These are phyloP conservation scores for Pachyrhynchus sulphureomaculatus DNA, from an alignment of 1,140 invertebrate species.

Conservation along the genomic window DNA sequence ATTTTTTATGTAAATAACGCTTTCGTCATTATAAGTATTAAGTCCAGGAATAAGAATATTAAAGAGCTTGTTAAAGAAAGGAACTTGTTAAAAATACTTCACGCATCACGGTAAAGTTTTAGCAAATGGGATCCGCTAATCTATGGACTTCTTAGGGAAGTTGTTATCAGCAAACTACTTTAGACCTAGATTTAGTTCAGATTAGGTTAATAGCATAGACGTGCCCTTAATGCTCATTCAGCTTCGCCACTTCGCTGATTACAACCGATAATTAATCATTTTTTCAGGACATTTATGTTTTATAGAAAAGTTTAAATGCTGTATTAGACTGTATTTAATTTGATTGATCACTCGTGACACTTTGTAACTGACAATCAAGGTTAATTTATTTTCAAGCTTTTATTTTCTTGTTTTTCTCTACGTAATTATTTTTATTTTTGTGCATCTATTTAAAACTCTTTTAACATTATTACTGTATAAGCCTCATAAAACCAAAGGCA, in stretches of 20 bases:
- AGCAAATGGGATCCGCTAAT: constrained; percentile 5
- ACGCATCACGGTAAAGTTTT: not conserved
- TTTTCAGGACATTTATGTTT: constrained; percentile 26
- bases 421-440: no score
- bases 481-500: no score
- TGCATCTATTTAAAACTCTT: no score
- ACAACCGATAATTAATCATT: constrained; percentile 28
- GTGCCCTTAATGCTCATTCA: constrained; percentile 23
- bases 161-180: constrained; percentile 24
- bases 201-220: constrained; percentile 26
- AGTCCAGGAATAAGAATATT: no score
- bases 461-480: no score
- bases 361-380: not conserved
- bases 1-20: no score
- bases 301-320: constrained; percentile 5
- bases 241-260: constrained; percentile 23
- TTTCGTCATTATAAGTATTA: no score
- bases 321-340: not conserved
- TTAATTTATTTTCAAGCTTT: no score
- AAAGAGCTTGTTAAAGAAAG: not conserved
- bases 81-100: not conserved
- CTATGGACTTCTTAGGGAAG: constrained; percentile 20
- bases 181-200: constrained; percentile 20
- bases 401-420: no score
- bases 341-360: constrained; percentile 16